Evolutionary conservation across 2,113 vertebrate genomes (phyloP).

Genomic region (Athene cunicularia): DNA sequence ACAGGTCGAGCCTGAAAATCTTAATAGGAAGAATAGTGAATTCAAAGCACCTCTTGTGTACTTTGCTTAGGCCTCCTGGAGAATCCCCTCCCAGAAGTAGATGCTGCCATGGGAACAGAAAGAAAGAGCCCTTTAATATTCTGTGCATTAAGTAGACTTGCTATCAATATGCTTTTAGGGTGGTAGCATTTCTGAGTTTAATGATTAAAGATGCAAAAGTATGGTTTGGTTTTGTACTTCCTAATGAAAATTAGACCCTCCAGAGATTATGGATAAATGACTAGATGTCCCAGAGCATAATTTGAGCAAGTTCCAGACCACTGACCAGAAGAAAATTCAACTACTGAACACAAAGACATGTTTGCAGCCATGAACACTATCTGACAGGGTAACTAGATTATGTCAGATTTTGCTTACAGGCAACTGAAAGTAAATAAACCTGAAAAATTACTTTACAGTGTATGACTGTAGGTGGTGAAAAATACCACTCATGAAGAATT

Average conservation of each 20-base stretch:
- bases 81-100: neutral
- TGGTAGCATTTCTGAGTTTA: neutral
- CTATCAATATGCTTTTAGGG: neutral
- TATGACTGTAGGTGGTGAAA: constrained; percentile 56
- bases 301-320: constrained; percentile 44
- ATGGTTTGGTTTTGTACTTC: neutral
- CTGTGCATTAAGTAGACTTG: neutral
- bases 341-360: constrained; percentile 4
- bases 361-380: constrained; percentile 22
- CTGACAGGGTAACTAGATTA: constrained; percentile 68
- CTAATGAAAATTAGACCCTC: constrained; percentile 24
- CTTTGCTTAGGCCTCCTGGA: neutral
- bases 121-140: constrained; percentile 30
- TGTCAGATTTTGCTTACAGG: constrained; percentile 69
- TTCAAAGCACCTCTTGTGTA: neutral
- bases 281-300: constrained; percentile 19
- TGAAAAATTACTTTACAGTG: constrained; percentile 53
- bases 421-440: constrained; percentile 67
- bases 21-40: neutral
- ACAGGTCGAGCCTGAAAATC: neutral
- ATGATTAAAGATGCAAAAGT: constrained; percentile 30
- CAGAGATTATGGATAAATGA: constrained; percentile 52
- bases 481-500: constrained; percentile 54
- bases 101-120: constrained; percentile 47
- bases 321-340: constrained; percentile 51